These are phyloP conservation scores for Rhea pennata DNA, from an alignment of 2,113 vertebrate species.

Conservation along the genomic window DNA sequence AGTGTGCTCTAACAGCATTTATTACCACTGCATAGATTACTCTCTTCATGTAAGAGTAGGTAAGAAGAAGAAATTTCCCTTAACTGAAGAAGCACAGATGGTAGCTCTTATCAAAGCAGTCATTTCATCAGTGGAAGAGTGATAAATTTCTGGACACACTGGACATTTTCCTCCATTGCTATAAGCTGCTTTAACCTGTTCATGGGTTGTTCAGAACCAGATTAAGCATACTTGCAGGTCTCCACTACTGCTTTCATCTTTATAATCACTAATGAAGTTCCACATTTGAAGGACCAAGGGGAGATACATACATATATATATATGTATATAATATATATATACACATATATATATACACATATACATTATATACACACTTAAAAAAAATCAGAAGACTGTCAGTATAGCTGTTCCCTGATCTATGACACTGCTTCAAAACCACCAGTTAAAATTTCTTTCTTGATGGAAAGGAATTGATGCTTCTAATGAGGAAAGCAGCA, in stretches of 20 bases:
- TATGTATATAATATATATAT: too few species aligned
- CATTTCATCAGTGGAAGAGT: neutral
- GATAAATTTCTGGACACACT: neutral
- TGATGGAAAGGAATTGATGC: too few species aligned
- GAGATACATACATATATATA: too few species aligned
- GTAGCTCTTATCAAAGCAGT: neutral
- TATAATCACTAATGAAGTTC: neutral
- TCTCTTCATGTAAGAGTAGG: neutral
- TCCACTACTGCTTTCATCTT: neutral
- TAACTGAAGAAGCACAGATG: neutral
- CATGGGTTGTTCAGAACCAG: neutral
- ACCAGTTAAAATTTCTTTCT: neutral
- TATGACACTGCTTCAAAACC: neutral
- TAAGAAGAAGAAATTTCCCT: neutral
- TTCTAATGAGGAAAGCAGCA: neutral
- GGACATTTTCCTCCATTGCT: neutral
- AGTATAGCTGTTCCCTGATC: neutral
- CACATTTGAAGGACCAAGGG: neutral
- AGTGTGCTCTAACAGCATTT: constrained; percentile 18
- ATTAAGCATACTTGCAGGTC: neutral
- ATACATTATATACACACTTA: too few species aligned
- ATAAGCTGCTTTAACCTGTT: neutral
- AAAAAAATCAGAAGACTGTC: neutral
- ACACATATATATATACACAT: too few species aligned
- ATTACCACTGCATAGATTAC: neutral